These are phyloP conservation scores for Dolichomitus sp. DNA, from an alignment of 2,888 invertebrate species.

Conservation along the genomic window DNA sequence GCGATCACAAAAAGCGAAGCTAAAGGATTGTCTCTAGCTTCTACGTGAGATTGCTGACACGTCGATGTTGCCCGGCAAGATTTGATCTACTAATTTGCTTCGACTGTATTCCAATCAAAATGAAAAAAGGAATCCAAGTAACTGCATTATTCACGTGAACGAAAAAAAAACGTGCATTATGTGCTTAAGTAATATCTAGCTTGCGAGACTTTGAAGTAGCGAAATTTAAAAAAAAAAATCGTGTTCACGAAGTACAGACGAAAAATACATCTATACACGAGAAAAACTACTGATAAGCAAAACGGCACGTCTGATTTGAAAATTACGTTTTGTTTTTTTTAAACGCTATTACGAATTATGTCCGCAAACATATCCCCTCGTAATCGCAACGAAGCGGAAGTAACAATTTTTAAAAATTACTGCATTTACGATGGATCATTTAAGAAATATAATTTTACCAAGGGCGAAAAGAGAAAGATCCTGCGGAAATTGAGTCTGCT, in stretches of 20 bases:
- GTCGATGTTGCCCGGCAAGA: constrained; percentile 47
- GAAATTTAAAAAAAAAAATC: constrained; percentile 34
- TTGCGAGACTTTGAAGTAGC: constrained; percentile 47
- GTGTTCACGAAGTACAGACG: constrained; percentile 34
- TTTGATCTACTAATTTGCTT: constrained; percentile 65
- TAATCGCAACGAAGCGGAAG: constrained; percentile 32
- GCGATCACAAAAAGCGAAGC: constrained; percentile 50
- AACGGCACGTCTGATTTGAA: constrained; percentile 31
- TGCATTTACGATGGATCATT: constrained; percentile 46
- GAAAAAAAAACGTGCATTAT: constrained; percentile 43
- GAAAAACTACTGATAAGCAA: constrained; percentile 35
- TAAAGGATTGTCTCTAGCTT: constrained; percentile 52
- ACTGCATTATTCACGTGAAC: constrained; percentile 40
- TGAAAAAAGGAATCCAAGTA: constrained; percentile 48
- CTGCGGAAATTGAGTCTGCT: constrained; percentile 45
- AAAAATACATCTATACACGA: constrained; percentile 14
- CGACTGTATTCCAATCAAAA: constrained; percentile 68
- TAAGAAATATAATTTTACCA: constrained; percentile 22
- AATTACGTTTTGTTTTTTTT: constrained; percentile 20
- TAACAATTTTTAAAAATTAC: constrained; percentile 19
- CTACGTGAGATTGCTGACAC: constrained; percentile 57
- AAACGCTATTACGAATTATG: constrained; percentile 41
- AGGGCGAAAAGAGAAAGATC: constrained; percentile 41
- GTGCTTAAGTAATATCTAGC: constrained; percentile 59
- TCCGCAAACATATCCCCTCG: constrained; percentile 45